These are phyloP conservation scores for Regulus satrapa DNA, from an alignment of 2,113 vertebrate genomes.

Conservation along the genomic window DNA sequence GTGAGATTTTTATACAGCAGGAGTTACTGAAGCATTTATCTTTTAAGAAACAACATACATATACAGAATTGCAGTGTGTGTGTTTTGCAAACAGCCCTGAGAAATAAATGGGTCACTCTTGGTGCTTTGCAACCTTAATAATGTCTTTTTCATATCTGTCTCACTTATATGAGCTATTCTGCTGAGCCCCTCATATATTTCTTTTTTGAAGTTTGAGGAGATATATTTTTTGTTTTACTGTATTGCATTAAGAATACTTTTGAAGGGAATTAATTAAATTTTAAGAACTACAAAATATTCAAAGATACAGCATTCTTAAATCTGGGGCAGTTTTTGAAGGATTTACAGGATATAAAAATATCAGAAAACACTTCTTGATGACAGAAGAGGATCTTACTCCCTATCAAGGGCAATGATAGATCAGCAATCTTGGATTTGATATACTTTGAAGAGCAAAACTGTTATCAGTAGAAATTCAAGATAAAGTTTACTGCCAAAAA, in stretches of 20 bases:
- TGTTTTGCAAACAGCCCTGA: neutral
- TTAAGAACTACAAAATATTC: neutral
- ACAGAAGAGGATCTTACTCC: constrained; percentile 1
- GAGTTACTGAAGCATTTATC: neutral
- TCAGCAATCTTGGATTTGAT: neutral
- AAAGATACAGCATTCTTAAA: neutral
- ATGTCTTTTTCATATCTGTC: neutral
- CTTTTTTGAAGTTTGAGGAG: neutral
- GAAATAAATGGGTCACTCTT: neutral
- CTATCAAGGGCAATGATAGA: neutral
- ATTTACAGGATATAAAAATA: neutral
- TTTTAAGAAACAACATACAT: neutral
- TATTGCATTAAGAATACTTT: neutral
- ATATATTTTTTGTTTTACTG: neutral
- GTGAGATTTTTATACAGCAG: neutral
- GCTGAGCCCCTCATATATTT: neutral
- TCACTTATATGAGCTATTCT: neutral
- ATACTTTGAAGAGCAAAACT: constrained; percentile 10
- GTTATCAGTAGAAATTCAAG: constrained; percentile 24
- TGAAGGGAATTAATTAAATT: neutral
- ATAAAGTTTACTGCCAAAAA: constrained; percentile 33
- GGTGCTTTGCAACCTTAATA: neutral
- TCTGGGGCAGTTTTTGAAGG: neutral
- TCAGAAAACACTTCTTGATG: neutral
- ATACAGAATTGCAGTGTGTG: neutral